Base-by-base conservation (phyloP, 2,888 invertebrate species). In the Drosophila meridionalis region DNA sequence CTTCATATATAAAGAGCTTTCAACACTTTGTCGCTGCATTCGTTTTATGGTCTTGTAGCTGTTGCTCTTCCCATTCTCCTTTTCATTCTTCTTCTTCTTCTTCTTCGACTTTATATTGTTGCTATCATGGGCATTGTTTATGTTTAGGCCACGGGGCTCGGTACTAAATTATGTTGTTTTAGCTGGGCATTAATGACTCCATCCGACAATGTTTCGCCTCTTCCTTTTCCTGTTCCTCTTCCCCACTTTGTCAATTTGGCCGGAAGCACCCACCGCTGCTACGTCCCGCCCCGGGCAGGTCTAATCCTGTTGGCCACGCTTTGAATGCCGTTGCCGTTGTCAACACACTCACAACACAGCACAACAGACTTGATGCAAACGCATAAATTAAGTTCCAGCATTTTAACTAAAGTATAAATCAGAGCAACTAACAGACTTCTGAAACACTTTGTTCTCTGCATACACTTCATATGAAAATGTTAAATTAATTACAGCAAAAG, bases 101-200 rank as follows among this genome's bases (percentile, higher is more conserved):
- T 40, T 47, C 36, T 42, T 52, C 30, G 9, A 59, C n/a, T 36
- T 40, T 28, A 38, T 55, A 42, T 58, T 69, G 62, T 55, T 71
- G 70, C 55, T 79, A 70, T 79, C 69, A 65, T 73, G 76, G 69
- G 71, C 72, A 69, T 83, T 83, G 83, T 85, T 82, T 85, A 79
- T 82, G 76, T 71, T 82, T 62, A 56, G 78, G 78, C 78, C 82
- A 70, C 61, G 57, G 52, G 63, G 74, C 71, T 74, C 11, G 59
- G 48, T 71, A 82, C 71, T 85, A 88, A 85, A 86, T 87, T 82
- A 84, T 78, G 84, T 80, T 84, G 78, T 84, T 84, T 80, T 82
- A 82, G 80, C 84, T 68, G 76, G 76, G 82, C 80, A 67, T 75
- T 78, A 84, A 84, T 78, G 80, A 65, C 74, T 73, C 76, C 63